Conservation (phyloP, 2,888 invertebrate species). For the Onthophagus sagittarius region DNA sequence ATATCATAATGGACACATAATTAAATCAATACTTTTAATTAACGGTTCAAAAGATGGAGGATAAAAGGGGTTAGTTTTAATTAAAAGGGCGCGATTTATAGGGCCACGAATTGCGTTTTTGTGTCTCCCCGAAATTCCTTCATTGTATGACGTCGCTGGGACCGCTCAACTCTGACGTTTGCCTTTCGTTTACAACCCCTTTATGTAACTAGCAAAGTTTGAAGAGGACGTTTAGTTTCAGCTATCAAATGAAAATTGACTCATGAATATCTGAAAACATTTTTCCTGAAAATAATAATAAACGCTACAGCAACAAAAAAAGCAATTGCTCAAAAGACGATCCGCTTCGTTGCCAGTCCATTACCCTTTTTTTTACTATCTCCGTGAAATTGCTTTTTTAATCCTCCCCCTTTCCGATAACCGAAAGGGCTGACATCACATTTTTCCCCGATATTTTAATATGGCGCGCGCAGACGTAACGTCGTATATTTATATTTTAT, state of each 20-base stretch:
- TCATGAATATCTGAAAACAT: not conserved
- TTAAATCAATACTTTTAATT: not conserved
- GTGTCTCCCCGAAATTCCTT: not conserved
- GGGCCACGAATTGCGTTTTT: not conserved
- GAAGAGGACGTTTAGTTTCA: too few relatives aligned
- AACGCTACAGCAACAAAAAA: not conserved
- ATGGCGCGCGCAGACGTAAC: not conserved
- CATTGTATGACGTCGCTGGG: not conserved
- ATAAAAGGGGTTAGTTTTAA: not conserved
- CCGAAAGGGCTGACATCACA: not conserved
- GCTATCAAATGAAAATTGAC: too few relatives aligned
- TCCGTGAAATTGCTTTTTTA: not conserved
- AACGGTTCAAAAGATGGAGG: not conserved
- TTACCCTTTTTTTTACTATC: not conserved
- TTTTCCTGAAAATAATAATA: not conserved
- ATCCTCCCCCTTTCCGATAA: not conserved
- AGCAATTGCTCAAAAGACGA: not conserved
- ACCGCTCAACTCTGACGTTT: not conserved
- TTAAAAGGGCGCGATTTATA: not conserved
- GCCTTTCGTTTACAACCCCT: not conserved
- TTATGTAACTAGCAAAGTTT: too few relatives aligned
- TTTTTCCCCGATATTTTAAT: not conserved
- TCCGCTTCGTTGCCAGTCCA: not conserved
- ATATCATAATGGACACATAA: not conserved
- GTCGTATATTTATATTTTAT: not conserved